Conservation (phyloP, 2,113 vertebrate genomes). For the Chloropsis cyanopogon region DNA sequence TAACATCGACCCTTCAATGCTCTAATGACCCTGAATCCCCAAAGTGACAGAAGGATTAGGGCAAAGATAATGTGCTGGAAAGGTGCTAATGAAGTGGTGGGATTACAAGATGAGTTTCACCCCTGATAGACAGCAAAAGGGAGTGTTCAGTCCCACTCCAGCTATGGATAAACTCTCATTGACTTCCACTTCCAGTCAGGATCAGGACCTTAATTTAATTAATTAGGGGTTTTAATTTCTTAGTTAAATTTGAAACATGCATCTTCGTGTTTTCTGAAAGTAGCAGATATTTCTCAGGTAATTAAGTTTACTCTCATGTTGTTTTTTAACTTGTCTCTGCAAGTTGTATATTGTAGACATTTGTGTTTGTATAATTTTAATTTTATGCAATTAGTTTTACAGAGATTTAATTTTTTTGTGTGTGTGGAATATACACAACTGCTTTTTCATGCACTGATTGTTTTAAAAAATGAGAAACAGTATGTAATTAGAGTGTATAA, state of each 20-base stretch:
- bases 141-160: conserved; percentile 2
- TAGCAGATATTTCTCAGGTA: not conserved
- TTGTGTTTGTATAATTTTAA: not conserved
- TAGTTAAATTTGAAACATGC: not conserved
- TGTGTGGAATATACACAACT: not conserved
- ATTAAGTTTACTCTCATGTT: not conserved
- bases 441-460: not conserved
- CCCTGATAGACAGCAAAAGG: not conserved
- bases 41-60: conserved; percentile 67
- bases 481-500: not conserved
- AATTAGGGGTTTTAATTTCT: not conserved
- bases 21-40: conserved; percentile 85
- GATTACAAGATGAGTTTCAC: conserved; percentile 39
- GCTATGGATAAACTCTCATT: not conserved
- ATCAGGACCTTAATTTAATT: conserved; percentile 25
- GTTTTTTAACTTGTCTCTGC: not conserved
- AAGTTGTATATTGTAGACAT: not conserved
- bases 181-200: not conserved
- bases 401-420: not conserved
- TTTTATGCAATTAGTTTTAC: not conserved
- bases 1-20: conserved; percentile 78
- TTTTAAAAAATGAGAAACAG: not conserved
- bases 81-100: conserved; percentile 78
- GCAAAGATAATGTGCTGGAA: conserved; percentile 64
- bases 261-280: not conserved